phyloP scores from a whole-genome alignment of 2,113 vertebrate species.

The Anas platyrhynchos region DNA sequence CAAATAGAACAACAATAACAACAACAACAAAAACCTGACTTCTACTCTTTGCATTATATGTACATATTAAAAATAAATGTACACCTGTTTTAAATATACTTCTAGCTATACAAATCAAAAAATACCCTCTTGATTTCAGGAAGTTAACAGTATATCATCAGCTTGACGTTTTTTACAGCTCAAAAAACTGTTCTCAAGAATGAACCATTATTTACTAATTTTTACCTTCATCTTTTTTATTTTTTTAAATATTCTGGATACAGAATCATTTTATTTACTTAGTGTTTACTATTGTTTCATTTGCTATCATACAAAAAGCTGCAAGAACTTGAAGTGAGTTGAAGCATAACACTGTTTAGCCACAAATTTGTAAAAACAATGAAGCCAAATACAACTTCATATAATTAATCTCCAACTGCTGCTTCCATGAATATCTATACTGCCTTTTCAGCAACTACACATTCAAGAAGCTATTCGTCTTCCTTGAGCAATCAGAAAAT shows the following conservation, averaged over 20 bases:
- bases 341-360: background rate
- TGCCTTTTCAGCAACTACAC: background rate
- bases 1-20: background rate
- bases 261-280: background rate
- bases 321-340: background rate
- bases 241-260: background rate
- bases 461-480: constrained; percentile 29
- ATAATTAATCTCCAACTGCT: background rate
- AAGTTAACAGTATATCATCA: background rate
- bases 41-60: background rate
- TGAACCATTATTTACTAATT: background rate
- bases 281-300: background rate
- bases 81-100: fast-evolving
- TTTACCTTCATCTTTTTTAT: background rate
- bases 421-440: background rate
- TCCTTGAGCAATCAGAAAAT: background rate
- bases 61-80: background rate
- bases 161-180: background rate
- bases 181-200: background rate
- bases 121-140: background rate
- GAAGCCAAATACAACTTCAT: background rate
- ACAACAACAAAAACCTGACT: background rate
- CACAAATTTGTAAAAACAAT: background rate
- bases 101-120: background rate
- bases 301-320: background rate